Conservation (phyloP, 1,140 invertebrate species). For the Spodoptera litura region DNA sequence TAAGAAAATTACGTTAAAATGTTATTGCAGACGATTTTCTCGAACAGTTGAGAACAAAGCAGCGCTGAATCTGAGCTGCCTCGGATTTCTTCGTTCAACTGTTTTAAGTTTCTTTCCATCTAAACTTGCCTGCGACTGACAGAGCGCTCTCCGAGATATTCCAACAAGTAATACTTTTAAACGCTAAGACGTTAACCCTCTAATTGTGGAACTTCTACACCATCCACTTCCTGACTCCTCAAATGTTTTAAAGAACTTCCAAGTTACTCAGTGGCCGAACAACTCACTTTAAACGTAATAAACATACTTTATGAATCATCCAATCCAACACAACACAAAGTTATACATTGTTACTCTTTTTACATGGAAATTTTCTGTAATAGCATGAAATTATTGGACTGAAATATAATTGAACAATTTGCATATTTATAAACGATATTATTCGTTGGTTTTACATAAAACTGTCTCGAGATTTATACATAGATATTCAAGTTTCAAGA, state of each 20-base stretch:
- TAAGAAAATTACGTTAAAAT: background rate
- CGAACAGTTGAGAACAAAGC: slow-evolving; percentile 5
- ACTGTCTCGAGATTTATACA: slow-evolving; percentile 4
- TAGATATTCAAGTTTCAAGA: background rate
- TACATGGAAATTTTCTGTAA: too few relatives aligned
- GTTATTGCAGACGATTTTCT: background rate
- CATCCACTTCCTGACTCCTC: slow-evolving; percentile 7
- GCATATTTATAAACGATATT: background rate
- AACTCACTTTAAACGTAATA: too few relatives aligned
- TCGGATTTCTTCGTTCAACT: slow-evolving; percentile 17
- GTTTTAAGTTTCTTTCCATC: slow-evolving; percentile 25
- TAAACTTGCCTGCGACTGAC: background rate
- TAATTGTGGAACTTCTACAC: slow-evolving; percentile 1
- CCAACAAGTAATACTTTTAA: slow-evolving; percentile 4
- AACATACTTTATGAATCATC: too few relatives aligned
- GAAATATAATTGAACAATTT: too few relatives aligned
- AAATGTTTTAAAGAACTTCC: background rate
- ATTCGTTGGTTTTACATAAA: slow-evolving; percentile 16
- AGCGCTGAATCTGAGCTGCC: background rate
- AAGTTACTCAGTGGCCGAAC: too few relatives aligned
- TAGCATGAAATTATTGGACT: too few relatives aligned
- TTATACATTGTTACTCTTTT: too few relatives aligned
- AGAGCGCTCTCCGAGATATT: background rate
- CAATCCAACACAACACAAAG: too few relatives aligned
- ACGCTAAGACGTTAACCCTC: slow-evolving; percentile 15